Conservation (phyloP, 2,797 vertebrate species). For the Bradypodion ventrale region DNA sequence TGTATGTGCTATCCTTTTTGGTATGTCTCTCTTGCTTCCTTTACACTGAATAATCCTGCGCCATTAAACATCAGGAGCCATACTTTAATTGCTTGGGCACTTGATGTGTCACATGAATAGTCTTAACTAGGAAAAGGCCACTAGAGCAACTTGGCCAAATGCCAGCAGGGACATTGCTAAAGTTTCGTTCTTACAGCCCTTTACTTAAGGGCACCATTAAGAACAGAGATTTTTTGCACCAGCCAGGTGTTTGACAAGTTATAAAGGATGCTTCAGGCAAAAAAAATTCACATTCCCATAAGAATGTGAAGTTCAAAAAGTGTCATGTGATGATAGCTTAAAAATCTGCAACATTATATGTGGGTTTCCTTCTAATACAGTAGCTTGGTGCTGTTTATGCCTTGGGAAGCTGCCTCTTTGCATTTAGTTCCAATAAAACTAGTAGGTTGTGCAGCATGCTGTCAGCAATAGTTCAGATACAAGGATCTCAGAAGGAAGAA, state of each 20-base stretch:
- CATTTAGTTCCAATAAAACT: constrained; percentile 5
- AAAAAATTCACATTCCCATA: constrained; percentile 54
- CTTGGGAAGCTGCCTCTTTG: constrained; percentile 36
- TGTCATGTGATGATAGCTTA: constrained; percentile 2
- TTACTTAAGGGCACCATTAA: background rate
- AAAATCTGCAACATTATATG: constrained; percentile 59
- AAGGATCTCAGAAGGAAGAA: background rate
- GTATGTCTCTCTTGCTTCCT: background rate
- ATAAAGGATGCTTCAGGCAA: constrained; percentile 65
- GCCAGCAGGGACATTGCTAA: background rate
- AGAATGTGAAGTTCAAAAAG: constrained; percentile 58
- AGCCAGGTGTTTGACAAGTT: constrained; percentile 55
- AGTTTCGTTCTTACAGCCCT: background rate
- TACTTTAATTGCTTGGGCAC: background rate
- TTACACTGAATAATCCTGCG: background rate
- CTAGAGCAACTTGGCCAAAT: background rate
- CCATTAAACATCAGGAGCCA: background rate
- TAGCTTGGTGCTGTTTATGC: constrained; percentile 50
- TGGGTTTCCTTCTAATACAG: constrained; percentile 41
- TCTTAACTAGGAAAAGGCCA: background rate
- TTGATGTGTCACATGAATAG: background rate
- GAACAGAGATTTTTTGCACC: constrained; percentile 58
- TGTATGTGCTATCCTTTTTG: background rate
- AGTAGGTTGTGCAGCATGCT: background rate
- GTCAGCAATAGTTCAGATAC: background rate